Evolutionary conservation across 2,797 vertebrate species (phyloP).

Genomic region (Limosa lapponica): DNA sequence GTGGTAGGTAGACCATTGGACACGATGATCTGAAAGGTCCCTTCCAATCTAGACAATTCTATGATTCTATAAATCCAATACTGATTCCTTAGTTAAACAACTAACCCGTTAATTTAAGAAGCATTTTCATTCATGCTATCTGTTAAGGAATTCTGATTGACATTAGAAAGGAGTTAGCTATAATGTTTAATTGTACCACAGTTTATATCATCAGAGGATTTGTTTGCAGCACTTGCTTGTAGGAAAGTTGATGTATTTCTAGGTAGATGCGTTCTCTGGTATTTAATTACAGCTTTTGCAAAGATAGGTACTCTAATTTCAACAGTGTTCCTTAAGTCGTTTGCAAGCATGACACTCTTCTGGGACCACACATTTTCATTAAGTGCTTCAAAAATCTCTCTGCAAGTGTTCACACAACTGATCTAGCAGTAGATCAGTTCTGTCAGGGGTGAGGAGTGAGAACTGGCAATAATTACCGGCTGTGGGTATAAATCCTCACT

Average conservation of each 20-base stretch:
- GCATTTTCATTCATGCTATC: neutral
- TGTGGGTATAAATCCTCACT: neutral
- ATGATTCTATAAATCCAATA: neutral
- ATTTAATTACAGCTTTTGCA: neutral
- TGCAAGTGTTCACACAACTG: neutral
- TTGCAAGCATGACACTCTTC: neutral
- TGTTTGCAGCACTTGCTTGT: neutral
- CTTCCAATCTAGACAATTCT: too few relatives aligned
- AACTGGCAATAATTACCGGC: neutral
- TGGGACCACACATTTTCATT: neutral
- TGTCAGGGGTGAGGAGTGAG: neutral
- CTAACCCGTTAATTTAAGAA: neutral
- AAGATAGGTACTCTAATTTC: neutral
- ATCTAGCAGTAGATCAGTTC: neutral
- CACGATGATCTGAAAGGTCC: too few relatives aligned
- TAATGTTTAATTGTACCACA: neutral
- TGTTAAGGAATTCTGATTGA: neutral
- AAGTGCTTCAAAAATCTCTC: neutral
- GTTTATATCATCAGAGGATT: neutral
- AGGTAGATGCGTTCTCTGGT: neutral
- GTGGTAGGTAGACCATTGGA: too few relatives aligned
- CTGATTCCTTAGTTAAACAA: neutral
- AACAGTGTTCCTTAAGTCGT: neutral
- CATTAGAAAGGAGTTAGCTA: neutral
- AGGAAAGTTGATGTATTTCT: neutral